phyloP scores from a whole-genome alignment of 2,797 vertebrate genomes.

The Melanotaenia boesemani region DNA sequence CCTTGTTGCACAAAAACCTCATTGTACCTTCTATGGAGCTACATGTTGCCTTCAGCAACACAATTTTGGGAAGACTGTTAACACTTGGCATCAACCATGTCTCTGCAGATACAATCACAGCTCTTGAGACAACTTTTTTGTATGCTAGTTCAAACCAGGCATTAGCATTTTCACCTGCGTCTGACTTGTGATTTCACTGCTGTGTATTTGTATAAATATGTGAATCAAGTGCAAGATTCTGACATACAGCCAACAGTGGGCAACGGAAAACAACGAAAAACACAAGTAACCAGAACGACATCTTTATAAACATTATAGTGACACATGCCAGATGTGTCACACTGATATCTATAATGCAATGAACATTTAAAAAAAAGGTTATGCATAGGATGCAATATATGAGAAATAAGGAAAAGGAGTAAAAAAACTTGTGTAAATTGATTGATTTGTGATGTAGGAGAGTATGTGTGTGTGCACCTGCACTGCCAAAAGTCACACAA shows the following conservation, averaged over 20 bases:
- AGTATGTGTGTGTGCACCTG: not conserved
- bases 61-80: not conserved
- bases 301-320: not conserved
- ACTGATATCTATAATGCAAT: not conserved
- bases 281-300: not conserved
- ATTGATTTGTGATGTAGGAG: not conserved
- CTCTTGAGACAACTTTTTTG: not conserved
- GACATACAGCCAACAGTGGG: too few relatives aligned
- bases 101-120: not conserved
- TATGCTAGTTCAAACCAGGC: not conserved
- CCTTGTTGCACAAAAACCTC: not conserved
- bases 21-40: not conserved
- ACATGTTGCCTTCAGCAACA: conserved; percentile 1
- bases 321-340: not conserved
- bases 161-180: not conserved
- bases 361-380: too few relatives aligned
- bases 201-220: not conserved
- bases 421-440: not conserved
- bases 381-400: not conserved
- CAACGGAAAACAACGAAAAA: too few relatives aligned
- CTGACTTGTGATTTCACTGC: not conserved
- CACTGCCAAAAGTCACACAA: not conserved
- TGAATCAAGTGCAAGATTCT: not conserved
- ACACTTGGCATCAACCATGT: not conserved
- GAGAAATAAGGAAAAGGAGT: not conserved